Evolutionary conservation across 1,140 invertebrate genomes (phyloP).

Genomic region (Sinonovacula constricta): DNA sequence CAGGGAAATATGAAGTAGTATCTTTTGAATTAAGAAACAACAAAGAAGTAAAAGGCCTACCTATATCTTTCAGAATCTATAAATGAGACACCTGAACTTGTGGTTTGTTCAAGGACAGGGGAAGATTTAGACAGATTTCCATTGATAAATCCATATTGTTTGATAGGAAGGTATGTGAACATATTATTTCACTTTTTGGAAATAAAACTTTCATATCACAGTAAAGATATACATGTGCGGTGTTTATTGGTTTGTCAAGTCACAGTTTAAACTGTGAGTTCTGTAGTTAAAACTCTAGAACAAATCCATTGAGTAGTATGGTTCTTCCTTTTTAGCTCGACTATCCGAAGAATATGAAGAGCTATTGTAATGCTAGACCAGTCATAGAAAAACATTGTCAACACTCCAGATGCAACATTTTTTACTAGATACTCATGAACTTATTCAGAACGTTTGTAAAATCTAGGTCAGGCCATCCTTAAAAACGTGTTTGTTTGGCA

Average conservation of each 20-base stretch:
- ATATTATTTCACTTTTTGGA: slow-evolving; percentile 23
- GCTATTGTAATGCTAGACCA: slow-evolving; percentile 11
- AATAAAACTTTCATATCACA: slow-evolving; percentile 9
- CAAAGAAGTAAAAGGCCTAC: slow-evolving; percentile 14
- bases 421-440: no score
- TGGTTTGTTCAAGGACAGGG: slow-evolving; percentile 21
- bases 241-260: slow-evolving; percentile 1
- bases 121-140: slow-evolving; percentile 25
- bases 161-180: slow-evolving; percentile 30
- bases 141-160: slow-evolving; percentile 30
- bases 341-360: no score
- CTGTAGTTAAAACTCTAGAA: slow-evolving; percentile 14
- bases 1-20: slow-evolving; percentile 3
- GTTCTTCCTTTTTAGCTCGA: slow-evolving; percentile 1
- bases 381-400: slow-evolving; percentile 4
- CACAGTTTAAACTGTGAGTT: slow-evolving; percentile 5
- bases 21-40: no score
- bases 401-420: background rate
- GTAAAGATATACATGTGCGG: background rate
- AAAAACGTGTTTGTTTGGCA: slow-evolving; percentile 20
- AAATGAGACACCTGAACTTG: slow-evolving; percentile 23
- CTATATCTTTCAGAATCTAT: slow-evolving; percentile 24
- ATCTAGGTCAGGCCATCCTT: slow-evolving; percentile 16
- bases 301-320: slow-evolving; percentile 11
- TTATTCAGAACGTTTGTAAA: no score